A percentile compares a stretch with the other conserved stretches of the same genome.
Evolutionary conservation across 2,113 vertebrate genomes (phyloP).

Genomic region (Clinocottus analis): DNA sequence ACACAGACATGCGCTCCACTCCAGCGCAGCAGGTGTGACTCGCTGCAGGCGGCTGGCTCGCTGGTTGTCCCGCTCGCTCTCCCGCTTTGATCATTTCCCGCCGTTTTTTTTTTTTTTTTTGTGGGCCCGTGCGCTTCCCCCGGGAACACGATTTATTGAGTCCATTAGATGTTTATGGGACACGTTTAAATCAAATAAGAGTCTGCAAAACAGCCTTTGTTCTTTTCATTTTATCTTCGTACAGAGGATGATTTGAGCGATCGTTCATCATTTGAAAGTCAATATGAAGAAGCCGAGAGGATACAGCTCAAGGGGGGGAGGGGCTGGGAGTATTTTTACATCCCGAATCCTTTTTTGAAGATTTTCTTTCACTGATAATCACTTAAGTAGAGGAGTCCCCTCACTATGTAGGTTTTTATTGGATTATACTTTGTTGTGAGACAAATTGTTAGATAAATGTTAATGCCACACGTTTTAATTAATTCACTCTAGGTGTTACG

Average conservation of each 20-base stretch:
- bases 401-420: background rate
- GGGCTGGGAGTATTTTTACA: background rate
- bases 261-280: slow-evolving; percentile 37
- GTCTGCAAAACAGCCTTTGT: slow-evolving; percentile 62
- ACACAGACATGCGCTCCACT: slow-evolving; percentile 40
- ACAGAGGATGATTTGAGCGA: background rate
- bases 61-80: slow-evolving; percentile 44
- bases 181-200: slow-evolving; percentile 68
- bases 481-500: background rate
- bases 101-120: too few relatives aligned
- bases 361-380: background rate
- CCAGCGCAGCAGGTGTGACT: slow-evolving; percentile 65
- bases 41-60: slow-evolving; percentile 38
- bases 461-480: background rate
- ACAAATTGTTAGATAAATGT: background rate
- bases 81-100: slow-evolving; percentile 56
- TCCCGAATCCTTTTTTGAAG: too few relatives aligned
- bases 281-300: slow-evolving; percentile 14
- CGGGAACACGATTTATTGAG: slow-evolving; percentile 62
- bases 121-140: slow-evolving; percentile 19
- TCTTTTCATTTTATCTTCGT: slow-evolving; percentile 42
- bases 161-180: slow-evolving; percentile 73
- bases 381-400: background rate
- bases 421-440: background rate
- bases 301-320: background rate